Percentiles rank a stretch among this genome's conserved stretches.
phyloP scores from a whole-genome alignment of 2,113 vertebrate genomes.

The Genyomyrus donnyi region DNA sequence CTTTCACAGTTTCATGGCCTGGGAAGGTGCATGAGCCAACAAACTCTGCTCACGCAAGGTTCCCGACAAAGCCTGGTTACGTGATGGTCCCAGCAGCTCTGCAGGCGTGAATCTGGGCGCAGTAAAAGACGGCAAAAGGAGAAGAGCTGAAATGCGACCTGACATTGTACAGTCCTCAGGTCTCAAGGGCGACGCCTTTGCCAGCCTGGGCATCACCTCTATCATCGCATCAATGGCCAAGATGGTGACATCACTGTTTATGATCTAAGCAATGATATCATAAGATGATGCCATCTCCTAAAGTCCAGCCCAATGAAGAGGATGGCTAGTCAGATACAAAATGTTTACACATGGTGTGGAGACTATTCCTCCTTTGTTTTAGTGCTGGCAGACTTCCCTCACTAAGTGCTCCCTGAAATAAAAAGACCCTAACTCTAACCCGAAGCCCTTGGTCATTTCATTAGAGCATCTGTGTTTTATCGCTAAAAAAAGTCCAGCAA shows the following conservation, averaged over 20 bases:
- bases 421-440: not conserved
- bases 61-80: not conserved
- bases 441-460: not conserved
- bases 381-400: not conserved
- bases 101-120: not conserved
- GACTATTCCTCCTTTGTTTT: not conserved
- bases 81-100: not conserved
- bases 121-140: not conserved
- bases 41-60: not conserved
- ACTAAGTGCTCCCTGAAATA: not conserved
- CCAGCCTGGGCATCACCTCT: not conserved
- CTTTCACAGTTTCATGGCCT: not conserved
- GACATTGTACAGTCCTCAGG: not conserved
- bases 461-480: not conserved
- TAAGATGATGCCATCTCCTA: slow-evolving; percentile 7
- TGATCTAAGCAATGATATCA: slow-evolving; percentile 6
- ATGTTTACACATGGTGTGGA: not conserved
- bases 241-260: not conserved
- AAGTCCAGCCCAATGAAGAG: not conserved
- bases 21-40: not conserved
- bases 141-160: not conserved
- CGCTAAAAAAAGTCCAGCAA: not conserved
- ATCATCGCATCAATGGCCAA: not conserved
- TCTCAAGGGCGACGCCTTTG: not conserved
- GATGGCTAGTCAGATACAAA: not conserved